Evolutionary conservation across 2,113 vertebrate species (phyloP).

Genomic region (Ptilonorhynchus violaceus): DNA sequence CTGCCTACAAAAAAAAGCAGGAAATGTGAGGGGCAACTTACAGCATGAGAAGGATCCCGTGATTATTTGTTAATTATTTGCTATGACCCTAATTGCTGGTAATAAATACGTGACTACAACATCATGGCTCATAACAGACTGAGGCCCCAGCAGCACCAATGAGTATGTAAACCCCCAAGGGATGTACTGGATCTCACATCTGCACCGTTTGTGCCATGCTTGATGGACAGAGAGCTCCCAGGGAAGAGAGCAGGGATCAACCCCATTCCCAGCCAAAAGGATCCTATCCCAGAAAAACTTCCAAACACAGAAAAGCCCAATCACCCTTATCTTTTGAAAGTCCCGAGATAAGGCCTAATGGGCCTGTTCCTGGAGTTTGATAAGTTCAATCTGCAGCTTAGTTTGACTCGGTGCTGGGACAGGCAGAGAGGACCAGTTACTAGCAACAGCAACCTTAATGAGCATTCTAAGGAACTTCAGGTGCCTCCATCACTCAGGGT

Average conservation of each 20-base stretch:
- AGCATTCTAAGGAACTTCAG: not conserved
- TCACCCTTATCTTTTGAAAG: not conserved
- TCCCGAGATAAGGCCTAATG: not conserved
- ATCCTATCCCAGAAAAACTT: not conserved
- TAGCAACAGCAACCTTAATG: not conserved
- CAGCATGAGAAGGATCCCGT: not conserved
- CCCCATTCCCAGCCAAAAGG: not conserved
- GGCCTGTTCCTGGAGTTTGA: not conserved
- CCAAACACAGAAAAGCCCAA: not conserved
- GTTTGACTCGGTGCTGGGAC: not conserved
- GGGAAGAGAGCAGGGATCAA: not conserved
- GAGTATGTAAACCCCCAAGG: rapidly evolving
- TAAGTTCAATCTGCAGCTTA: not conserved
- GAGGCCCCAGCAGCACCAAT: not conserved
- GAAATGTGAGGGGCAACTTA: not conserved
- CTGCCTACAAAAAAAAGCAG: not conserved
- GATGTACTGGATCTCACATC: not conserved
- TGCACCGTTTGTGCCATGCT: not conserved
- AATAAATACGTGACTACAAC: not conserved
- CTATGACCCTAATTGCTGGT: not conserved
- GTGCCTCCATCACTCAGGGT: not conserved
- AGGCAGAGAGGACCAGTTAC: not conserved
- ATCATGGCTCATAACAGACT: not conserved
- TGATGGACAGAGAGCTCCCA: not conserved
- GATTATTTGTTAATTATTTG: not conserved